Evolutionary conservation across 2,113 vertebrate genomes (phyloP), one percentile per base, ranked within the genome.

Genomic region (Nibea coibor): DNA sequence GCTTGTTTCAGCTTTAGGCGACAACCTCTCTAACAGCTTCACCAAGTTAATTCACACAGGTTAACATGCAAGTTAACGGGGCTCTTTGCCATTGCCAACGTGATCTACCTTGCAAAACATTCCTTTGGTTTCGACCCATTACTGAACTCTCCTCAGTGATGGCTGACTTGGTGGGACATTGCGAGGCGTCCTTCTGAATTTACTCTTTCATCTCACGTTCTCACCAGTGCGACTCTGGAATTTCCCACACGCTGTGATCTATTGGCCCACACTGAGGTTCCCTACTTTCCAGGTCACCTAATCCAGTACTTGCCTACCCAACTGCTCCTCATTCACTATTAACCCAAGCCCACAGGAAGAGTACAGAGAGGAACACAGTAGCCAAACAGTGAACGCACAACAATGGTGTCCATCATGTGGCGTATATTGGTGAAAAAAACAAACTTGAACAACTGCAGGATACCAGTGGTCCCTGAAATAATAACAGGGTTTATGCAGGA

Each of bases 261-360:
- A 17, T 5, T 26, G 16, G 16, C 12, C 57, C 47, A 76, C 42
- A 2, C 0, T 20, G 43, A 53, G 15, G 19, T 26, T 5, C 14
- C 24, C 14, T 58, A 15, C 45, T 48, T 12, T 6, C 5, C 8
- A 61, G n/a, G 26, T 56, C 74, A 62, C 42, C 28, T 75, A 71
- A 75, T 43, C 17, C 35, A 47, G 6, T 35, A 35, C 48, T 42
- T 72, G 24, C 17, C 8, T 5, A 3, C 10, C 35, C 17, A 67
- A 74, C 64, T 71, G 72, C 24, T 73, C 31, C 19, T 73, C 43
- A 48, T 72, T 53, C 15, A 35, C 53, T 68, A 26, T 72, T 10
- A 67, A 19, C 53, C 10, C 19, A 35, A 35, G 35, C 35, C 35
- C 35, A 0, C 35, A 35, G 35, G 35, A 31, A 31, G 31, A 31